phyloP scores from a whole-genome alignment of 1,140 invertebrate genomes.

The Goniozus legneri region DNA sequence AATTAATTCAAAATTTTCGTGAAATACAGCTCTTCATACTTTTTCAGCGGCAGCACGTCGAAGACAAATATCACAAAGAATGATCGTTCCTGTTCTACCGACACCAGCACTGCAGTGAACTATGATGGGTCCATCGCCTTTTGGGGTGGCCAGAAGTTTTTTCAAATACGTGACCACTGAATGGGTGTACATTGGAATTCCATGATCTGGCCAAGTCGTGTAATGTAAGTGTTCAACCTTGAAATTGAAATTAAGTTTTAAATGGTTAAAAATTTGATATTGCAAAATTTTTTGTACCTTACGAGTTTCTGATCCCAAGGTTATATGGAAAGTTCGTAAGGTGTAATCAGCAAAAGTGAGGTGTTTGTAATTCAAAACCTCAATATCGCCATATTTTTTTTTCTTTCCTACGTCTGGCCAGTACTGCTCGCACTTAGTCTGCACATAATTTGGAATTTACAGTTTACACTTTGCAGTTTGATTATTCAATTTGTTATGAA shows the following conservation, averaged over 20 bases:
- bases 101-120: slow-evolving; percentile 73
- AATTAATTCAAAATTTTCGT: not conserved
- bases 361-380: slow-evolving; percentile 81
- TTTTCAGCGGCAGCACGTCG: slow-evolving; percentile 30
- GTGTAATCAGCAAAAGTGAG: slow-evolving; percentile 94
- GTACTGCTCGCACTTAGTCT: slow-evolving; percentile 95
- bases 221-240: slow-evolving; percentile 95
- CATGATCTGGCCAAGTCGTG: slow-evolving; percentile 98
- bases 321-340: slow-evolving; percentile 86
- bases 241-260: not conserved
- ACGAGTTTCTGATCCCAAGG: slow-evolving; percentile 57
- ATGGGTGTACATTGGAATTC: slow-evolving; percentile 70
- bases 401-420: slow-evolving; percentile 90
- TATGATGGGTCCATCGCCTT: slow-evolving; percentile 85
- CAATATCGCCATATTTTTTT: slow-evolving; percentile 82
- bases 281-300: slow-evolving; percentile 61
- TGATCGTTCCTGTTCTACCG: slow-evolving; percentile 67
- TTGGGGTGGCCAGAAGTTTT: slow-evolving; percentile 64
- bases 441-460: slow-evolving; percentile 44
- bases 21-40: no score
- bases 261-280: not conserved
- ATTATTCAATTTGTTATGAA: not conserved
- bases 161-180: slow-evolving; percentile 66
- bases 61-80: slow-evolving; percentile 51
- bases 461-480: not conserved